Evolutionary conservation across 2,888 invertebrate genomes (phyloP), one percentile per base, ranked within the genome.

Genomic region (Saturnia pavonia): DNA sequence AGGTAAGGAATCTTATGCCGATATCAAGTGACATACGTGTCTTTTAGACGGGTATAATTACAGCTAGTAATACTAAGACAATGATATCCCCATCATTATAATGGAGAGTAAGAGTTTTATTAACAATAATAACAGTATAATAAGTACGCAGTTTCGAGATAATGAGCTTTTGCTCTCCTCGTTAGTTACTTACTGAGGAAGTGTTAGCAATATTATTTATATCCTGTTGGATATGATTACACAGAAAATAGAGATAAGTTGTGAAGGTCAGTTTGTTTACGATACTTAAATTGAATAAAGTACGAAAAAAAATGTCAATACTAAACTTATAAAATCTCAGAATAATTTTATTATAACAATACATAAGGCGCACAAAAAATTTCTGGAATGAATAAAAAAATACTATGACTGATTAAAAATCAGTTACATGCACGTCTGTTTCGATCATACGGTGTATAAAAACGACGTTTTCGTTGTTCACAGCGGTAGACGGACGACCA

Each of bases 71-170:
- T 34, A 63, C 9, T 63, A 63, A 19, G 2, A 25, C 14, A 12
- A 60, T 11, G 16, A 12, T 27, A 63, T 34, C 60, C 0, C 12
- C 34, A 14, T n/a, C 27, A 63, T 16, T 63, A 27, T 25, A 63
- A 54, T 22, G 6, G 27, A 27, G 27, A 63, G 27, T 16, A 34
- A 6, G 60, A 63, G 25, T 16, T 63, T 16, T 27, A 27, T 14
- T 63, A 54, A n/a, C 22, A 22, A 22, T 54, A 54, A 54, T 8
- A 54, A 54, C 54, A 54, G 1, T 16, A 48, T 54, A 54, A 54
- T 54, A 54, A 54, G 54, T n/a, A 54, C 54, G 54, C 54, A 54
- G 54, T 54, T 54, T 54, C 22, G 54, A 54, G 54, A n/a, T 54
- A 54, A 54, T 54, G 54, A 22, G n/a, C 1, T 22, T 54, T 54